These are phyloP conservation scores for Avahi laniger DNA, from an alignment of 2,797 vertebrate species.

Conservation along the genomic window DNA sequence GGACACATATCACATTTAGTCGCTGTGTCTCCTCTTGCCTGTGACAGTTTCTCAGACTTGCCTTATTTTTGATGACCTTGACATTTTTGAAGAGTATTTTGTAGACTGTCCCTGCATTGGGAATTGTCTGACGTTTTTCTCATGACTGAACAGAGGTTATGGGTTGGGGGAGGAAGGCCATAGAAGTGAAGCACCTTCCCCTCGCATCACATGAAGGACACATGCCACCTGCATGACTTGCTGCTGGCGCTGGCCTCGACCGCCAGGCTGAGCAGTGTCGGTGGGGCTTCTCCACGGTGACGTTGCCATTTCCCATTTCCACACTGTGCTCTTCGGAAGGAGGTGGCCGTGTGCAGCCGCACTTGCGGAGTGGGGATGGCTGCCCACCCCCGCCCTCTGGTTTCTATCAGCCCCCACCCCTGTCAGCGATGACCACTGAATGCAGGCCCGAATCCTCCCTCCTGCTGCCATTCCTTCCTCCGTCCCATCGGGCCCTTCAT, in stretches of 20 bases:
- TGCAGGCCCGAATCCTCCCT: not conserved
- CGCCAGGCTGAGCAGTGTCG: not conserved
- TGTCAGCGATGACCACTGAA: too few species aligned
- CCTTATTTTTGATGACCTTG: not conserved
- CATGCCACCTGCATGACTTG: fast-evolving
- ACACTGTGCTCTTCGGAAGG: not conserved
- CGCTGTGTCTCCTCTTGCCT: not conserved
- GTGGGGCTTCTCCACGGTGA: not conserved
- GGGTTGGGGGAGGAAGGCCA: not conserved
- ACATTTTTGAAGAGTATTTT: not conserved
- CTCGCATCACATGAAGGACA: fast-evolving
- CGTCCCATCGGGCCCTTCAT: not conserved
- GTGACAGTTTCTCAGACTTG: not conserved
- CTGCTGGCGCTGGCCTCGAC: not conserved
- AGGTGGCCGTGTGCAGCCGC: not conserved
- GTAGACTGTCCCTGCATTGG: not conserved
- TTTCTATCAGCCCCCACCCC: not conserved
- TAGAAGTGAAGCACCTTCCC: not conserved
- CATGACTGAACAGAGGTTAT: not conserved
- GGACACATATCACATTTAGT: fast-evolving
- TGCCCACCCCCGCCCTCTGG: not conserved
- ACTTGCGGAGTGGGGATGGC: not conserved
- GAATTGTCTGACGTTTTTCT: not conserved
- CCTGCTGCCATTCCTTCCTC: not conserved
- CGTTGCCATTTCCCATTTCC: not conserved